Conservation (phyloP, 2,888 invertebrate species). For the Teleiodes luculella region DNA sequence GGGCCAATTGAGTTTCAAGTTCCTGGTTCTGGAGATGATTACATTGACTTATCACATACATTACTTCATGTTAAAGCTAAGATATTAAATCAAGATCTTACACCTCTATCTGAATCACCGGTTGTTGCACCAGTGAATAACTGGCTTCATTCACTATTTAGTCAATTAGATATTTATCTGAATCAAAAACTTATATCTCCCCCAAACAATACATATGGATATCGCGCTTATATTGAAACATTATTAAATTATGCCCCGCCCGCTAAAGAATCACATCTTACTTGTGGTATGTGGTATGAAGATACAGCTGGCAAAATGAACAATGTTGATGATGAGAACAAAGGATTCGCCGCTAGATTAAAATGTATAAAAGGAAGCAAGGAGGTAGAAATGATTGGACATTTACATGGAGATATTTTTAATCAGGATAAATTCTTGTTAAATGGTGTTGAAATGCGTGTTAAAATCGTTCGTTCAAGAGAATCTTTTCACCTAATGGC, state of each 20-base stretch:
- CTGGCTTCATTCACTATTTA: slow-evolving; percentile 34
- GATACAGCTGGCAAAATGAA: slow-evolving; percentile 22
- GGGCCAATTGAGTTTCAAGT: slow-evolving; percentile 33
- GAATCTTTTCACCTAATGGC: slow-evolving; percentile 18
- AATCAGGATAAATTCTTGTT: slow-evolving; percentile 26
- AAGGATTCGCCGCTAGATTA: slow-evolving; percentile 23
- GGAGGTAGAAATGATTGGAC: slow-evolving; percentile 29
- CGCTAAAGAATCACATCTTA: slow-evolving; percentile 29
- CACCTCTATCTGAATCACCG: slow-evolving; percentile 13
- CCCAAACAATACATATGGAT: slow-evolving; percentile 30
- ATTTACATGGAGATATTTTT: slow-evolving; percentile 26
- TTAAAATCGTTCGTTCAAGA: slow-evolving; percentile 20
- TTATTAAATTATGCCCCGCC: slow-evolving; percentile 29
- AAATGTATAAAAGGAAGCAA: slow-evolving; percentile 20
- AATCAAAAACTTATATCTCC: slow-evolving; percentile 34
- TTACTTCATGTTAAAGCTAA: slow-evolving; percentile 27
- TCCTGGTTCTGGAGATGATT: slow-evolving; percentile 34
- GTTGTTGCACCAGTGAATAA: slow-evolving; percentile 32
- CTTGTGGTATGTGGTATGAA: slow-evolving; percentile 28
- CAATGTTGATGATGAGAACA: slow-evolving; percentile 16
- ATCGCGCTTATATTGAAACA: slow-evolving; percentile 31
- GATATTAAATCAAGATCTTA: slow-evolving; percentile 26
- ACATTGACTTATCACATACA: slow-evolving; percentile 32
- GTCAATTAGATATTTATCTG: slow-evolving; percentile 28
- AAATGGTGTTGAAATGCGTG: slow-evolving; percentile 27